phyloP scores from a whole-genome alignment of 2,113 vertebrate species.

The Lepus timidus region DNA sequence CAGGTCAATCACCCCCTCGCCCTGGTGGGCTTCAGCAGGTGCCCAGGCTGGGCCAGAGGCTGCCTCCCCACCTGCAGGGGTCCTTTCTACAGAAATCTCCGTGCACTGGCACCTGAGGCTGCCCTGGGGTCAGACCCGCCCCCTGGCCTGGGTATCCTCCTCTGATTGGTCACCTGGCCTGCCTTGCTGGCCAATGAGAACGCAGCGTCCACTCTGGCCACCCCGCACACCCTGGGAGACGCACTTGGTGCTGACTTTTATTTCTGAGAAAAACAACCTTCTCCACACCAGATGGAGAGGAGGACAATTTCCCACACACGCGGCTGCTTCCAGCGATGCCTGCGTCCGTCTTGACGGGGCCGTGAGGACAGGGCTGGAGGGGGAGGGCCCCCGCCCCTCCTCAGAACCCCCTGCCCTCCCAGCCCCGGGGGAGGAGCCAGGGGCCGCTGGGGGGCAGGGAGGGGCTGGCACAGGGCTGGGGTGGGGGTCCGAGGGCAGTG shows the following conservation, averaged over 20 bases:
- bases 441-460: fast-evolving
- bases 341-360: neutral
- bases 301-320: slow-evolving; percentile 84
- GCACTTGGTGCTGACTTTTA: neutral
- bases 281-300: slow-evolving; percentile 83
- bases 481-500: no score
- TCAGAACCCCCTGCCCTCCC: neutral
- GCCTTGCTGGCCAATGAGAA: neutral
- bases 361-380: neutral
- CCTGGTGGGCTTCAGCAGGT: neutral
- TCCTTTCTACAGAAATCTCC: neutral
- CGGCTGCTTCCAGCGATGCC: slow-evolving; percentile 80
- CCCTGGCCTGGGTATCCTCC: neutral
- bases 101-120: neutral
- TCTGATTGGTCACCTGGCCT: neutral
- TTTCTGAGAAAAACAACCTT: slow-evolving; percentile 71
- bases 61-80: neutral
- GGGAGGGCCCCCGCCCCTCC: neutral
- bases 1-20: neutral
- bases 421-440: no score
- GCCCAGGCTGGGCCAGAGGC: neutral
- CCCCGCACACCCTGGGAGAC: neutral
- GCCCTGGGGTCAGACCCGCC: neutral
- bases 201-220: neutral
- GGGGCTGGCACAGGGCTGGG: neutral